Evolutionary conservation across 2,113 vertebrate species (phyloP), one percentile per base, ranked within the genome.

Genomic region (Oostethus manadensis): DNA sequence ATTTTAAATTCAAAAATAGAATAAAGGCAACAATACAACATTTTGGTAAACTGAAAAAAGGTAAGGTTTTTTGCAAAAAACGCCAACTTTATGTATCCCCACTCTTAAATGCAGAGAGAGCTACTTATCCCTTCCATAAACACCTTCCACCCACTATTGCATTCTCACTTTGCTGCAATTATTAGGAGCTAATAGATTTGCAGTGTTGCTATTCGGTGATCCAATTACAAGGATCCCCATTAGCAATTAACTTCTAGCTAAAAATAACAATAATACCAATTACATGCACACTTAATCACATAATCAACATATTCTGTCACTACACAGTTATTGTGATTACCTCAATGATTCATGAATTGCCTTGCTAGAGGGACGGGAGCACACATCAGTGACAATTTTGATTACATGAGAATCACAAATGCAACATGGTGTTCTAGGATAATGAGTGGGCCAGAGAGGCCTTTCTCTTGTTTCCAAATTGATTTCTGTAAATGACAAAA

Each of bases 211-310:
- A 88, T 90, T 89, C 76, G 64, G 79, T 91, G 89, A 90, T 90
- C 89, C 90, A 91, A 90, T 90, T 91, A 90, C 86, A 80, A 86
- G 87, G 84, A 89, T 90, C 88, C 89, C 88, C 86, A 90, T 91
- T 89, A 90, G 90, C 88, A 90, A 90, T 91, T 91, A 91, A 91
- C 89, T 91, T 89, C 90, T 83, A 84, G 86, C 90, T 91, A 91
- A 91, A 91, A 91, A 91, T 90, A 91, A 90, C 88, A 91, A 91
- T 90, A 91, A 90, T 91, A 84, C 83, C 88, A 89, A 90, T 90
- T 91, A 91, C 88, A 88, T 89, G 88, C 88, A 87, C 86, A 88
- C 87, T 90, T 90, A 90, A 90, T 89, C 89, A 89, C 88, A 89
- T 91, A 90, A 90, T 91, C 88, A 90, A 84, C 87, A 88, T 89